Base-by-base conservation (phyloP, 2,797 vertebrate genomes). In the Sebastes ruberrimus region DNA sequence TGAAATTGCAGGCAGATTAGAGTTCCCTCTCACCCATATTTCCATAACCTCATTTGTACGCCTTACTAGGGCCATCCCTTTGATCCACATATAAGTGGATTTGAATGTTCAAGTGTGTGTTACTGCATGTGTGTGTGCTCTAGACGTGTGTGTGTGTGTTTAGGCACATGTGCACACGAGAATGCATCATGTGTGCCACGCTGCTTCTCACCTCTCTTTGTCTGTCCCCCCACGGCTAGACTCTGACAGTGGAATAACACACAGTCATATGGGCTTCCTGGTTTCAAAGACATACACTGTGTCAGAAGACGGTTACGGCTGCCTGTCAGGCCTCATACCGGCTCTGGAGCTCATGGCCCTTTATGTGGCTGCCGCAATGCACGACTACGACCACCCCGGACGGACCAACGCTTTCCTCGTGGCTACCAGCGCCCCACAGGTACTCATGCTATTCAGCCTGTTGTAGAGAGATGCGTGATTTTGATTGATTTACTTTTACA, bases 361-460 rank as follows among this genome's bases (percentile, higher is more conserved):
- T 10, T 99, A 99, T 3, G 98, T 99, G 32, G 98, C 98, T 2
- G 98, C 99, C 0, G 98, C 99, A 68, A 99, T 99, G 99, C 99
- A 99, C 3, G 99, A 99, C 78, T 99, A 98, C 2, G 99, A 99
- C 91, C 99, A 99, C 75, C 99, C 99, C 0, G 99, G 99, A 22
- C 95, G 98, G 88, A 99, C 99, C 56, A 99, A 99, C 1, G 99
- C 99, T 61, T 99, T 99, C 91, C 96, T 99, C 13, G 99, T 99
- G 70, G 98, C 99, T 71, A 99, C 99, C 0, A 98, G 98, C 5
- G 98, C 99, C 65, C 98, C 99, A 9, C 94, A 95, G 94, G 94
- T 95, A 90, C 78, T 61, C 7, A 13, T 46, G 28, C 11, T 56
- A 28, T 61, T 56, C 22, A 69, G 23, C 9, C 71, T 53, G 59